phyloP scores from a whole-genome alignment of 2,888 invertebrate species.

The Lissocephala sabroskyi region DNA sequence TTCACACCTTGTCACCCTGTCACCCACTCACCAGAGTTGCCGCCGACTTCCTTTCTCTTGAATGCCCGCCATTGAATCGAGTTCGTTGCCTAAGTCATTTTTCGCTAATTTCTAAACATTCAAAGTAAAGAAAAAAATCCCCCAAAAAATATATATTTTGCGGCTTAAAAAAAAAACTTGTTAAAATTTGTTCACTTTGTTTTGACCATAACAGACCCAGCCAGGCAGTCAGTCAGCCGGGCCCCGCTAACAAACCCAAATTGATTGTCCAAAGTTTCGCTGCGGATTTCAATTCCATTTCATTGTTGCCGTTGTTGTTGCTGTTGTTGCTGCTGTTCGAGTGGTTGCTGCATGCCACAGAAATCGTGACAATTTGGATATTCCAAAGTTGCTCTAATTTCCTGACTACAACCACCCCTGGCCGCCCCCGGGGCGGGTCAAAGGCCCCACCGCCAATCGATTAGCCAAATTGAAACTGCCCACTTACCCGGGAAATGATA shows the following conservation, averaged over 20 bases:
- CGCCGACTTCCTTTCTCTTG: too few relatives aligned
- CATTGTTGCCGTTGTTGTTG: too few relatives aligned
- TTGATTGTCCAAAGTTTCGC: constrained; percentile 56
- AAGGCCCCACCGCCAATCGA: constrained; percentile 17
- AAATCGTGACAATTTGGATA: background rate
- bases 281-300: too few relatives aligned
- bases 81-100: constrained; percentile 45
- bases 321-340: background rate
- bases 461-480: background rate
- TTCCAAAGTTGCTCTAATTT: background rate
- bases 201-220: constrained; percentile 11
- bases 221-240: constrained; percentile 17
- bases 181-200: constrained; percentile 54
- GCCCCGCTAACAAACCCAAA: constrained; percentile 38
- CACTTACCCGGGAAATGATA: constrained; percentile 92
- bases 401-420: background rate
- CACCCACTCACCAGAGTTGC: too few relatives aligned
- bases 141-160: too few relatives aligned
- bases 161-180: constrained; percentile 39
- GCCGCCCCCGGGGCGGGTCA: constrained; percentile 25
- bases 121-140: constrained; percentile 20
- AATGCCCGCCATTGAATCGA: constrained; percentile 14
- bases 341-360: background rate
- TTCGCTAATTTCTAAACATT: constrained; percentile 46
- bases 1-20: too few relatives aligned